Base-by-base conservation (phyloP, 2,113 vertebrate species). In the Nerophis ophidion region DNA sequence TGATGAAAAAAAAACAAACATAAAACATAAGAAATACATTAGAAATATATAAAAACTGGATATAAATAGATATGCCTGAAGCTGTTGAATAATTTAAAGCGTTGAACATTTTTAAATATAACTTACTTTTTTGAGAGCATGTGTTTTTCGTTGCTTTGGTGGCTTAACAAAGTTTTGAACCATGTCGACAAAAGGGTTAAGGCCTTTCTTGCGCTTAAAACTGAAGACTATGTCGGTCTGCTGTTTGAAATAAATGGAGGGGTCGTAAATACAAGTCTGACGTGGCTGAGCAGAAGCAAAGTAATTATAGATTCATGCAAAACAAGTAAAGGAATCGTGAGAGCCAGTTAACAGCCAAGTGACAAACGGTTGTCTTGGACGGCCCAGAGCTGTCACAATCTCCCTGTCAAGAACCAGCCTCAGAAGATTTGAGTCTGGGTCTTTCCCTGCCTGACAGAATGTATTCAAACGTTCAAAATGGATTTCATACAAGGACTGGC, bases 381-480 rank as follows among this genome's bases (percentile, higher is more conserved):
- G 6, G 26, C 26, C 33, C 51, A 53, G 7, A 74, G 61, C 72
- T 73, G 79, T 82, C 81, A 80, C 70, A 72, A 81, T 71, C 58
- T 80, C 60, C 51, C 73, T 65, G 73, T 82, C 81, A 81, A 58
- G 79, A 68, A 77, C 45, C 65, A 68, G 72, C 65, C 68, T 66
- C 51, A 75, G 38, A 66, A 60, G 63, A 73, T 70, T 82, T 47
- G 40, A 72, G 69, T 68, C 71, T 50, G 60, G 61, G 40, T 61
- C 72, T 81, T 77, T 77, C 79, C 63, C 78, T 77, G 58, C 65
- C 63, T 74, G 78, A 79, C 79, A 80, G 76, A 82, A 68, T 50
- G 65, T 72, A 80, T 86, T 86, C 76, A 82, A 78, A 86, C 66
- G 52, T 70, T 76, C 69, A 77, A 83, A 80, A 87, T 77, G 76